These are phyloP conservation scores for Acridotheres tristis DNA, from an alignment of 2,797 vertebrate genomes.

Conservation along the genomic window DNA sequence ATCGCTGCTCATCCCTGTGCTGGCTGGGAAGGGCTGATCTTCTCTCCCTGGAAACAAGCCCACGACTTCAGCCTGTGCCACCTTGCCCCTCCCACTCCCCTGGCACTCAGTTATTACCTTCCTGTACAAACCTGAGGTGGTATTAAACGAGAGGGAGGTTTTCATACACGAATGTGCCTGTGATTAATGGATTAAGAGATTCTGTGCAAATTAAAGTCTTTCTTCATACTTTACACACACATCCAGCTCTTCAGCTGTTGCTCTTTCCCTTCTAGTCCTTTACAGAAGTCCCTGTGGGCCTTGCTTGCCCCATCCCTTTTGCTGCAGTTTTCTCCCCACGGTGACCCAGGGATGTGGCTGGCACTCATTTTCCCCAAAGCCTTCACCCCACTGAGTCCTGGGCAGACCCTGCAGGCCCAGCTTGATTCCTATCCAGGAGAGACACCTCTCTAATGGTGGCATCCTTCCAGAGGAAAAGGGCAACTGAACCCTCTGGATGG, in stretches of 20 bases:
- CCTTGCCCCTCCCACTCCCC: not conserved
- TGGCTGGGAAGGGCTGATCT: not conserved
- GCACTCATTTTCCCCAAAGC: not conserved
- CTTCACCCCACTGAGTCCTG: not conserved
- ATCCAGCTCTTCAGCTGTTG: not conserved
- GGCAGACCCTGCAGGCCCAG: not conserved
- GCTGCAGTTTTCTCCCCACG: not conserved
- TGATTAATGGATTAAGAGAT: conserved; percentile 2
- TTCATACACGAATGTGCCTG: not conserved
- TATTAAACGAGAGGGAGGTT: not conserved
- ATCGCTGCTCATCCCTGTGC: fast-evolving
- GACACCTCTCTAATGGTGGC: not conserved
- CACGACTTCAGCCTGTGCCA: not conserved
- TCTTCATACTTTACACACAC: not conserved
- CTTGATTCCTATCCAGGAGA: not conserved
- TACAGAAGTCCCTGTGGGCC: not conserved
- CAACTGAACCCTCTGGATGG: not conserved
- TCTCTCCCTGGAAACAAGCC: not conserved
- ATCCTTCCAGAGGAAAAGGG: not conserved
- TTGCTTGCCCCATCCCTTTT: not conserved
- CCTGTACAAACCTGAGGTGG: not conserved
- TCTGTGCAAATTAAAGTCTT: conserved; percentile 15
- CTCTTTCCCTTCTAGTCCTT: not conserved
- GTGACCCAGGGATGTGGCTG: not conserved
- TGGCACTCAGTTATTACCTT: not conserved